Conservation (phyloP, 2,797 vertebrate species). For the Numenius phaeopus region DNA sequence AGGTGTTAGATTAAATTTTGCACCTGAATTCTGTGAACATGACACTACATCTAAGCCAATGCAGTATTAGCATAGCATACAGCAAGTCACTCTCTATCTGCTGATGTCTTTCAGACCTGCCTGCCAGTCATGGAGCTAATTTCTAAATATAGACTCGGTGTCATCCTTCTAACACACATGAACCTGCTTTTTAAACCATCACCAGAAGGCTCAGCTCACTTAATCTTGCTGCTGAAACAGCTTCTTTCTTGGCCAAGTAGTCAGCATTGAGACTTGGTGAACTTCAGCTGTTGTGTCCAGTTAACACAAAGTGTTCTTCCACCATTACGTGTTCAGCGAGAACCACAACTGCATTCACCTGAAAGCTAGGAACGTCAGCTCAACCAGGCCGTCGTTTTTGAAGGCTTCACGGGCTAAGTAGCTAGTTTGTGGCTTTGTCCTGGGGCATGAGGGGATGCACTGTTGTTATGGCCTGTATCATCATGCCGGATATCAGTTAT, state of each 20-base stretch:
- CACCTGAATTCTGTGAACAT: not conserved
- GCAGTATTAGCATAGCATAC: not conserved
- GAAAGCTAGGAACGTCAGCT: not conserved
- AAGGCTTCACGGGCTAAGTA: not conserved
- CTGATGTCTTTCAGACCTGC: not conserved
- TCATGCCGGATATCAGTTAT: rapidly evolving
- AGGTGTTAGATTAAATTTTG: not conserved
- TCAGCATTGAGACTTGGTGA: not conserved
- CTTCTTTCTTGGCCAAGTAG: not conserved
- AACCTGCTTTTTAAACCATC: not conserved
- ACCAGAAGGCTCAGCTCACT: not conserved
- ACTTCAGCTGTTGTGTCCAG: not conserved
- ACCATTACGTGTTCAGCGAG: not conserved
- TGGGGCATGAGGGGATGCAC: no score
- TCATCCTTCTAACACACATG: not conserved
- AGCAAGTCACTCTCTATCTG: not conserved
- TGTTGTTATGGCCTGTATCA: rapidly evolving
- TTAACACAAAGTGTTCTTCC: rapidly evolving
- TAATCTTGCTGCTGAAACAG: not conserved
- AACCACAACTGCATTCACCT: not conserved
- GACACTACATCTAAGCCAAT: not conserved
- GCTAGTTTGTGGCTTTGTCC: not conserved
- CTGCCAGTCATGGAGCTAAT: not conserved
- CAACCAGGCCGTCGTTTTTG: not conserved
- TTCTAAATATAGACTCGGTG: not conserved